Conservation (phyloP, 2,888 invertebrate species). For the Hofmannophila pseudospretella region DNA sequence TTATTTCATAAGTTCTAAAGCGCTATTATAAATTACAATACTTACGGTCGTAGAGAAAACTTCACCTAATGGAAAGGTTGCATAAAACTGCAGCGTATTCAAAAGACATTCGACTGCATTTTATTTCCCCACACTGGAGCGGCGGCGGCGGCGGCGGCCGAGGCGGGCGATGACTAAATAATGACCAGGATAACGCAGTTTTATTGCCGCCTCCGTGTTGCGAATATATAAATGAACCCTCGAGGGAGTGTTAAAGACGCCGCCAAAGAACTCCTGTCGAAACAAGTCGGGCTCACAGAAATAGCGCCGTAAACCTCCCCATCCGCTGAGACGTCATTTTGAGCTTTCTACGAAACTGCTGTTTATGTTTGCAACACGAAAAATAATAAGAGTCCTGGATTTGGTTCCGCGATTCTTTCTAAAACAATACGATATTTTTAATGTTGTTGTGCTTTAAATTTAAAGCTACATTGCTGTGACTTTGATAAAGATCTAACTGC, state of each 20-base stretch:
- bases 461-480: no score
- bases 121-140: conserved; percentile 43
- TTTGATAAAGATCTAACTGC: no score
- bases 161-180: conserved; percentile 74
- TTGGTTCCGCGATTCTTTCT: conserved; percentile 23
- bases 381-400: conserved; percentile 43
- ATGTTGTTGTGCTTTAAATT: no score
- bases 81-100: conserved; percentile 38
- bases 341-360: conserved; percentile 49
- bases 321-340: conserved; percentile 66
- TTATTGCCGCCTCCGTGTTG: conserved; percentile 74
- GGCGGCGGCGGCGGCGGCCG: conserved; percentile 30
- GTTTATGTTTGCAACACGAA: conserved; percentile 48
- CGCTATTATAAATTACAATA: no score
- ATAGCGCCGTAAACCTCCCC: conserved; percentile 70
- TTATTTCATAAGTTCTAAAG: no score
- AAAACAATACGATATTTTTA: no score
- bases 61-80: neutral
- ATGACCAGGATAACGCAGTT: conserved; percentile 76
- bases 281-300: conserved; percentile 69
- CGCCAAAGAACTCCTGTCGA: conserved; percentile 71
- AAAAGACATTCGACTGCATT: conserved; percentile 62
- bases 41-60: no score
- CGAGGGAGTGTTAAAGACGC: conserved; percentile 75
- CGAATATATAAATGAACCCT: conserved; percentile 76